Percentiles rank a stretch among this genome's conserved stretches.
phyloP scores from a whole-genome alignment of 2,888 invertebrate genomes.

The Criorhina ranunculi region DNA sequence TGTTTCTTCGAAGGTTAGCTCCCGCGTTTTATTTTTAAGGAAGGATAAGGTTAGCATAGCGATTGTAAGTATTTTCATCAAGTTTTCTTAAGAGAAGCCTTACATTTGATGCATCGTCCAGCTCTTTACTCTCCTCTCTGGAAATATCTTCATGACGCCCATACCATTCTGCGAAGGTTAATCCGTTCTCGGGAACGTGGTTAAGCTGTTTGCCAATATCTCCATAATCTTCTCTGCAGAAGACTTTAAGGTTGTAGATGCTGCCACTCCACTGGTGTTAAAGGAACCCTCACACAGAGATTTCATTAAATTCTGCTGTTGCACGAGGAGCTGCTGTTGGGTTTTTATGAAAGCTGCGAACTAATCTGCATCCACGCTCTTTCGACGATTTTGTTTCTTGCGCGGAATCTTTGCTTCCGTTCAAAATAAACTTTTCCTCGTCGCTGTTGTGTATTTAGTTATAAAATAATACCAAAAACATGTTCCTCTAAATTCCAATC shows the following conservation, averaged over 20 bases:
- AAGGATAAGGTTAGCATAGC: constrained; percentile 8
- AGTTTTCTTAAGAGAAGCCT: constrained; percentile 28
- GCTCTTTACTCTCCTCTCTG: constrained; percentile 20
- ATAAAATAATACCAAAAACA: too few relatives aligned
- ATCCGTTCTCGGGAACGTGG: constrained; percentile 25
- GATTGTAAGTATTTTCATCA: constrained; percentile 21
- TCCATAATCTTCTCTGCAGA: constrained; percentile 46
- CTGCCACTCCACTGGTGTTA: neutral
- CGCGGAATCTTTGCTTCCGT: too few relatives aligned
- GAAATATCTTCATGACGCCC: constrained; percentile 28
- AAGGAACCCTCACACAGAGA: constrained; percentile 1
- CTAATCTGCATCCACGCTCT: too few relatives aligned
- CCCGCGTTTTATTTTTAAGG: constrained; percentile 26
- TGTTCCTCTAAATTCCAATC: too few relatives aligned
- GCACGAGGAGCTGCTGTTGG: too few relatives aligned
- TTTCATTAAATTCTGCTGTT: constrained; percentile 29
- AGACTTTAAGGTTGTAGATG: constrained; percentile 22
- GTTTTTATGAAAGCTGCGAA: too few relatives aligned
- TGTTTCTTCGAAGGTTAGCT: constrained; percentile 5
- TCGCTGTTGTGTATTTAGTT: too few relatives aligned
- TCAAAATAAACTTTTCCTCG: too few relatives aligned
- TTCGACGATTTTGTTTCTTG: too few relatives aligned
- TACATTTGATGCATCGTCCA: constrained; percentile 31
- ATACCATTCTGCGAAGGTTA: constrained; percentile 34
- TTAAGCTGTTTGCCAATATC: constrained; percentile 16